Conservation (phyloP, 2,797 vertebrate species). For the Ciconia nigra region DNA sequence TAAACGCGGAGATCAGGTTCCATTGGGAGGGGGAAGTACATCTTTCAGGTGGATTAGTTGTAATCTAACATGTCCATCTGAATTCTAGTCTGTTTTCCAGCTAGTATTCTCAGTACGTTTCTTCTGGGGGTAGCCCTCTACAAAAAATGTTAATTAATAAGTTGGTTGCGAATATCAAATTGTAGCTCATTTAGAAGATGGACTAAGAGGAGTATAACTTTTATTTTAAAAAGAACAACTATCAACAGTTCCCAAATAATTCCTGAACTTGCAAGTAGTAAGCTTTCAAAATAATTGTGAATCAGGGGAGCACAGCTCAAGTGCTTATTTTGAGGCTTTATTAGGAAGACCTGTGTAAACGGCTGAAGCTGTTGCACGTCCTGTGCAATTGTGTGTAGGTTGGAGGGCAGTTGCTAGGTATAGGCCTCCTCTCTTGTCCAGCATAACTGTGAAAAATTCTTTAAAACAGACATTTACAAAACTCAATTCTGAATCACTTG, state of each 20-base stretch:
- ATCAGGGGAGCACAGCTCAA: neutral
- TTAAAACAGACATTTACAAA: neutral
- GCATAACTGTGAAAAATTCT: neutral
- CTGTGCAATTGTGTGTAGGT: neutral
- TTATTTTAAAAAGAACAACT: neutral
- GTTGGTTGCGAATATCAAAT: neutral
- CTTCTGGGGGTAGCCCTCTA: neutral
- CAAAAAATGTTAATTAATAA: fast-evolving
- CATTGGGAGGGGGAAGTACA: neutral
- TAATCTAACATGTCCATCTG: neutral
- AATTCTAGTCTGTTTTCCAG: neutral
- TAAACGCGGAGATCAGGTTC: neutral
- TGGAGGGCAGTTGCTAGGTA: neutral
- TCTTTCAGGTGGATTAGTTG: neutral
- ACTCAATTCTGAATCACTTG: neutral
- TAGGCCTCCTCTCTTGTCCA: neutral
- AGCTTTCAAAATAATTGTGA: neutral
- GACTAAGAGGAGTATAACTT: neutral
- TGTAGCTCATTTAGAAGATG: neutral
- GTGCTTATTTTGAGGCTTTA: fast-evolving
- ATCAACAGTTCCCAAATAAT: neutral
- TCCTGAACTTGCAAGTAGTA: neutral
- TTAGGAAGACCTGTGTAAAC: neutral
- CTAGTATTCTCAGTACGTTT: neutral
- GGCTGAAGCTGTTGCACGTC: neutral